Evolutionary conservation across 1,140 invertebrate species (phyloP).

Genomic region (Panagrolaimus sp.): DNA sequence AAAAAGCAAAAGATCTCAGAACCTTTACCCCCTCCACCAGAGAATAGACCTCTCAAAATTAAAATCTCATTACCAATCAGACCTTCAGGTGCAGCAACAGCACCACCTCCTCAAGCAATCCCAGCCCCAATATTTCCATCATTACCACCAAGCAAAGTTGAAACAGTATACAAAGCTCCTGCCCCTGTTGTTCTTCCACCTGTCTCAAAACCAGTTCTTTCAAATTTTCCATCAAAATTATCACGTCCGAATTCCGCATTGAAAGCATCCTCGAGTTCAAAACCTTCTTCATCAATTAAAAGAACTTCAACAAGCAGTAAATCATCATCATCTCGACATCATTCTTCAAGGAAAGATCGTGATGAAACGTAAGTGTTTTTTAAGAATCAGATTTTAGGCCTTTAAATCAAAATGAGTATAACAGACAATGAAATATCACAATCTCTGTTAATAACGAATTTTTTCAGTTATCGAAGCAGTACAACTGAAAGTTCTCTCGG

Average conservation of each 20-base stretch:
- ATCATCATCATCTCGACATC: background rate
- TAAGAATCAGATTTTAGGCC: background rate
- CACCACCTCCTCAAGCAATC: background rate
- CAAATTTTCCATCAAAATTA: too few relatives aligned
- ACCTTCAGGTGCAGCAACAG: background rate
- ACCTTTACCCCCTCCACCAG: background rate
- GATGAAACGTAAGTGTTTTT: constrained; percentile 1
- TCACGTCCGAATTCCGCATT: background rate
- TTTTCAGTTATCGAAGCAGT: background rate
- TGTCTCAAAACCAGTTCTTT: too few relatives aligned
- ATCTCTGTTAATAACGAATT: background rate
- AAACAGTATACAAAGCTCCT: background rate
- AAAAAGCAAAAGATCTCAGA: background rate
- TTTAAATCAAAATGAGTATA: background rate
- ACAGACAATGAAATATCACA: background rate
- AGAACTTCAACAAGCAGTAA: background rate
- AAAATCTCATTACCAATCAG: background rate
- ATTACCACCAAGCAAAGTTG: background rate
- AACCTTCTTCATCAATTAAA: background rate
- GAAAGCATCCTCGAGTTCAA: background rate
- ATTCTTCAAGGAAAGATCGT: background rate
- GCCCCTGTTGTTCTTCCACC: background rate
- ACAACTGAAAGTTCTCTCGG: too few relatives aligned
- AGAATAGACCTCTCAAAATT: background rate
- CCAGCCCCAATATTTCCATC: background rate